Evolutionary conservation across 2,888 invertebrate genomes (phyloP), one percentile per base, ranked within the genome.

Genomic region (Drosophila eohydei): DNA sequence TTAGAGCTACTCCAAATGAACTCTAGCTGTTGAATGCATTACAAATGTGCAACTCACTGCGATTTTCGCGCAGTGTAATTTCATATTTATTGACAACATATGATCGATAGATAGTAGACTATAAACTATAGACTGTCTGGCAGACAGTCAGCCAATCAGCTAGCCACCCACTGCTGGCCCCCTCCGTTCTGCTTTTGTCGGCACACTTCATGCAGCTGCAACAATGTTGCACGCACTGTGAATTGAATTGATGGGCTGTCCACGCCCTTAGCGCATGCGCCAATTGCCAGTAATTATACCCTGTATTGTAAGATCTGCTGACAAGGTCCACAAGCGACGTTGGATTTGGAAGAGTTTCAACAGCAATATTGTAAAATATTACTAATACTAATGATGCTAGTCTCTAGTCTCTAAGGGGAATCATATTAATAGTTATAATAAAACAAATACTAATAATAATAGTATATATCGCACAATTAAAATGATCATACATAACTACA

Each of bases 191-290:
- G 26, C n/a, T 4, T 1, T 2, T 14, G 26, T 16, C 16, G 60
- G 40, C 58, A 46, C 59, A 16, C 38, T 50, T 34, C 34, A 14
- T 40, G 34, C 34, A 16, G 34, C 40, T 64, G 57, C 71, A 71
- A 71, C 71, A 64, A 59, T 36, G 71, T 71, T 71, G 71, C 71
- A 71, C 36, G 38, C 54, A 51, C 34, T 46, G 44, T 8, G 38
- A 36, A 52, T 54, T 41, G 21, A 34, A 28, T 26, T 48, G 16
- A 44, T 52, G 46, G 55, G 32, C 38, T 21, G 40, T 48, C 43
- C 54, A 70, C 78, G 74, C 78, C 76, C 69, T 80, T 68, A 65
- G 65, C 69, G 72, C 56, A 68, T 59, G 64, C 59, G 56, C 63
- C 58, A 59, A 56, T 59, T 63, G 67, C 52, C 40, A 63, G 58